phyloP scores from a whole-genome alignment of 37 sponge, comb jelly and placozoan species.

The Tethya wilhelma region DNA sequence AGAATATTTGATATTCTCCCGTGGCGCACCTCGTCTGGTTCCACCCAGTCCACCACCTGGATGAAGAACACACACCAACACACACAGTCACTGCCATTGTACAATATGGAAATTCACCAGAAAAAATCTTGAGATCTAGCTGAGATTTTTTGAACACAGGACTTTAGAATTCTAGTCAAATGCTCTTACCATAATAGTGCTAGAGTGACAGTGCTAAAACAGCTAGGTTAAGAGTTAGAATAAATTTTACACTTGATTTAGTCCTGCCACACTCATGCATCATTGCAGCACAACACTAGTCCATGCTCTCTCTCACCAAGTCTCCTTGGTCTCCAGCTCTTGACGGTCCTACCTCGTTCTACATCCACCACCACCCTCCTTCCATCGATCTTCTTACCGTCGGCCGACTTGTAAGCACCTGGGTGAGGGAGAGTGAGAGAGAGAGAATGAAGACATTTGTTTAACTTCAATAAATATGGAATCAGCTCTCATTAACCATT shows the following conservation, averaged over 20 bases:
- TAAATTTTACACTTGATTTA: background rate
- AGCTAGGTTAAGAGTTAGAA: background rate
- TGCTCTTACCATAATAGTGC: too few species aligned
- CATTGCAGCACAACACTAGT: background rate
- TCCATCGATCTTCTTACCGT: constrained; percentile 98
- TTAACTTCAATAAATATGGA: background rate
- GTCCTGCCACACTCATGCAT: background rate
- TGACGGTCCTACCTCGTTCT: constrained; percentile 93
- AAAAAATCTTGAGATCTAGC: too few species aligned
- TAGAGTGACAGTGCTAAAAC: background rate
- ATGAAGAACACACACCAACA: background rate
- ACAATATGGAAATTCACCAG: too few species aligned
- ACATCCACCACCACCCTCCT: constrained; percentile 94
- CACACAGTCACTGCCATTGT: background rate
- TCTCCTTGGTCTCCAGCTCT: constrained; percentile 94
- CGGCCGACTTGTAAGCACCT: constrained; percentile 97
- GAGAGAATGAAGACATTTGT: constrained; percentile 3
- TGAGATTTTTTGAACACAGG: too few species aligned
- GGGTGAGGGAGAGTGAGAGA: constrained; percentile 14
- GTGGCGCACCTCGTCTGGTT: constrained; percentile 86
- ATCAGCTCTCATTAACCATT: too few species aligned
- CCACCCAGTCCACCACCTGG: constrained; percentile 97
- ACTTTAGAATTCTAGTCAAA: too few species aligned
- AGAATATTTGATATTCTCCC: constrained; percentile 90
- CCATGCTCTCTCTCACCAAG: constrained; percentile 60